A percentile compares a stretch with the other conserved stretches of the same genome.
Evolutionary conservation across 2,113 vertebrate genomes (phyloP).

Genomic region (Psittacara wagleri): DNA sequence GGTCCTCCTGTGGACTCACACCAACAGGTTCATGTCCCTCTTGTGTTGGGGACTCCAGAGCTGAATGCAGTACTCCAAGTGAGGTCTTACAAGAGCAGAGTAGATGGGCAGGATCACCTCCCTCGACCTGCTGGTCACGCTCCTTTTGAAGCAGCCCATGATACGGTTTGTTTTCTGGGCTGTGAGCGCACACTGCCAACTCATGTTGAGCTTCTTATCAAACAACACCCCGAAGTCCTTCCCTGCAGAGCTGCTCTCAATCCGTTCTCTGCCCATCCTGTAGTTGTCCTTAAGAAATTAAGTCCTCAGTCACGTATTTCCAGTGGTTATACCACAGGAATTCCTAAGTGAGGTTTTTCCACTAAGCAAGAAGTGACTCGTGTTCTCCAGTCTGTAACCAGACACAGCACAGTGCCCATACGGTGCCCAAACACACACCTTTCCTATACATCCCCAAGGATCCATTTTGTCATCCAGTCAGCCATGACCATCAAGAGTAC

Average conservation of each 20-base stretch:
- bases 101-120: neutral
- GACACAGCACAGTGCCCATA: neutral
- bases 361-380: neutral
- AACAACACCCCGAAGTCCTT: neutral
- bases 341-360: neutral
- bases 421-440: accelerated
- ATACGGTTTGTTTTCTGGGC: neutral
- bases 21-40: neutral
- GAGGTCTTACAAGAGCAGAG: neutral
- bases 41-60: neutral
- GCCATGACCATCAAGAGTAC: neutral
- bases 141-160: neutral
- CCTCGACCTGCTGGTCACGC: neutral
- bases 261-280: neutral
- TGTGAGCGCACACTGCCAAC: neutral
- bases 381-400: neutral
- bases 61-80: neutral
- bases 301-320: neutral
- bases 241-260: neutral
- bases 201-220: neutral
- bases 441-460: neutral
- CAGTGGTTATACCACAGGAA: neutral
- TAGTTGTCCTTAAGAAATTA: neutral
- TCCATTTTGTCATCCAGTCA: neutral
- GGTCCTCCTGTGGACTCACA: neutral